phyloP scores from a whole-genome alignment of 2,888 invertebrate genomes.

The Epinotia bilunana region DNA sequence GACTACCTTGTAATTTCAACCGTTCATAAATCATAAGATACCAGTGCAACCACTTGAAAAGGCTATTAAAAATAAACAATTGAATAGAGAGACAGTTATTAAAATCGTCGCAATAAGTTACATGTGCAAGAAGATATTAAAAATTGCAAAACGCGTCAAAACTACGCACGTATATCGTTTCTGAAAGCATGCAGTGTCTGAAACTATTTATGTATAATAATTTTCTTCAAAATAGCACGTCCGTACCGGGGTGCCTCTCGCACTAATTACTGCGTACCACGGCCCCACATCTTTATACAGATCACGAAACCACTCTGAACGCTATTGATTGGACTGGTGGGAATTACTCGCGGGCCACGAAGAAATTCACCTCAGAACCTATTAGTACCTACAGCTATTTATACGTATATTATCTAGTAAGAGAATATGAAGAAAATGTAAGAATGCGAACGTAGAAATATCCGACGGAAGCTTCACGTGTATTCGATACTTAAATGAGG shows the following conservation, averaged over 20 bases:
- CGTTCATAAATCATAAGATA: too few relatives aligned
- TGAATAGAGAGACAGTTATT: too few relatives aligned
- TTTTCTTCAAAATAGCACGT: conserved; percentile 42
- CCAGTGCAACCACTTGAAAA: too few relatives aligned
- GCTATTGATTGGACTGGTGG: conserved; percentile 71
- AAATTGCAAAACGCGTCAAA: too few relatives aligned
- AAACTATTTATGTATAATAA: not conserved
- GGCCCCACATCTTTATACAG: conserved; percentile 75
- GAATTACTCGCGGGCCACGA: conserved; percentile 58
- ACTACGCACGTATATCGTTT: too few relatives aligned
- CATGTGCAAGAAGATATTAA: not conserved
- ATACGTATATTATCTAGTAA: not conserved
- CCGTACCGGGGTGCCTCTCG: conserved; percentile 38
- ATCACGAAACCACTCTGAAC: conserved; percentile 73
- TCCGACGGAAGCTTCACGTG: too few relatives aligned
- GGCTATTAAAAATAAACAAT: too few relatives aligned
- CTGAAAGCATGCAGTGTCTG: too few relatives aligned
- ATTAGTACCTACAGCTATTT: not conserved
- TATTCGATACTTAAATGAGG: too few relatives aligned
- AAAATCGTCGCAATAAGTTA: too few relatives aligned
- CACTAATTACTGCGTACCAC: conserved; percentile 76
- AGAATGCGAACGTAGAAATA: not conserved
- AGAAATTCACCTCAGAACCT: conserved; percentile 51
- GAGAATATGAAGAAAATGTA: not conserved
- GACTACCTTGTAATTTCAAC: too few relatives aligned